A percentile compares a stretch with the other conserved stretches of the same genome.
phyloP scores from a whole-genome alignment of 2,888 invertebrate species.

The Rhingia rostrata region DNA sequence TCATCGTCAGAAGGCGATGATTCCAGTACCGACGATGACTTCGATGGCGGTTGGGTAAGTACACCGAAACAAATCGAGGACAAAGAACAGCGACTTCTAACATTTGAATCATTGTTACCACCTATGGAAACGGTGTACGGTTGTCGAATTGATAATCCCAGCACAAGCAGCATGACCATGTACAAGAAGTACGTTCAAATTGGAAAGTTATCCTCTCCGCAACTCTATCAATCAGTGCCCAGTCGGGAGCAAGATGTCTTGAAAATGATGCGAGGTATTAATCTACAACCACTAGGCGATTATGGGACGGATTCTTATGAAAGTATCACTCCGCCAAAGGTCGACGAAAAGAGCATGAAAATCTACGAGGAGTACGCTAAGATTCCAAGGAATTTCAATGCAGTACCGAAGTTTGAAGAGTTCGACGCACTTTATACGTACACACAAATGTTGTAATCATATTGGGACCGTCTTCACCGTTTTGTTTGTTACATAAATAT shows the following conservation, averaged over 20 bases:
- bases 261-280: slow-evolving; percentile 78
- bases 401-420: slow-evolving; percentile 79
- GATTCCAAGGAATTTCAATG: slow-evolving; percentile 78
- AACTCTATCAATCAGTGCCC: slow-evolving; percentile 57
- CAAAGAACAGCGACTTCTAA: slow-evolving; percentile 76
- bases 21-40: slow-evolving; percentile 89
- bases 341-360: slow-evolving; percentile 78
- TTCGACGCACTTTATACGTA: slow-evolving; percentile 77
- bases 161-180: slow-evolving; percentile 79
- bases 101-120: slow-evolving; percentile 79
- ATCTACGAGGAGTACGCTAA: slow-evolving; percentile 81
- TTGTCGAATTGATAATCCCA: slow-evolving; percentile 79
- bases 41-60: slow-evolving; percentile 78
- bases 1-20: slow-evolving; percentile 85
- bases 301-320: slow-evolving; percentile 80
- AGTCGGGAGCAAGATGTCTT: slow-evolving; percentile 77
- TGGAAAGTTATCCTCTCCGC: slow-evolving; percentile 77
- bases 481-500: not conserved
- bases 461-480: not conserved
- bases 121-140: slow-evolving; percentile 82
- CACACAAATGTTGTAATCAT: slow-evolving; percentile 75
- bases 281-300: slow-evolving; percentile 78
- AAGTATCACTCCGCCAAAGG: slow-evolving; percentile 79
- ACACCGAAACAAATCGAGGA: slow-evolving; percentile 78
- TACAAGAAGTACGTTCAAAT: slow-evolving; percentile 82